phyloP scores from a whole-genome alignment of 2,113 vertebrate genomes.

The Bothrops jararaca region DNA sequence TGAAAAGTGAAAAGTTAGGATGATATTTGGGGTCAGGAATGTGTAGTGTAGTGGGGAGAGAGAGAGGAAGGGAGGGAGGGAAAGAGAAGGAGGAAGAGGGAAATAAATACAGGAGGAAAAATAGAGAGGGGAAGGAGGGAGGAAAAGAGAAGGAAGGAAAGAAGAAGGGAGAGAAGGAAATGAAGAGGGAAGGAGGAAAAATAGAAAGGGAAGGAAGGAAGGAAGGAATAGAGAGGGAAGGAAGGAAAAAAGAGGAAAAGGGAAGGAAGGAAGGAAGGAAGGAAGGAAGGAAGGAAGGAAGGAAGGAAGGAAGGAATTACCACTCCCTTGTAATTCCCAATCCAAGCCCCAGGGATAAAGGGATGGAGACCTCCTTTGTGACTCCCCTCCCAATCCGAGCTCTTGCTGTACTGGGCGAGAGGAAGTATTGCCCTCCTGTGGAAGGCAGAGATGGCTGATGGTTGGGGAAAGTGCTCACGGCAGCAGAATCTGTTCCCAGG shows the following conservation, averaged over 20 bases:
- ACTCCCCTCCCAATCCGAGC: neutral
- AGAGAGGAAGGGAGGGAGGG: neutral
- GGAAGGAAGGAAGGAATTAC: neutral
- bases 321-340: neutral
- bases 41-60: neutral
- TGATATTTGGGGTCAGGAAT: neutral
- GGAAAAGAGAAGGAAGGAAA: no score
- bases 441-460: slow-evolving; percentile 58
- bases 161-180: no score
- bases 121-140: neutral
- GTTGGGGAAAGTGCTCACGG: slow-evolving; percentile 18
- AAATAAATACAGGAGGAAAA: no score
- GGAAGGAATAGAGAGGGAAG: neutral
- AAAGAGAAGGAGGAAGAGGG: no score
- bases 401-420: neutral
- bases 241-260: no score
- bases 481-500: slow-evolving; percentile 38
- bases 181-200: no score
- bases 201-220: neutral
- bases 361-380: neutral
- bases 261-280: no score
- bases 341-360: neutral
- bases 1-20: neutral
- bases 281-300: neutral
- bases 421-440: neutral